Conservation (phyloP, 2,797 vertebrate genomes). For the Gambelia wislizenii region DNA sequence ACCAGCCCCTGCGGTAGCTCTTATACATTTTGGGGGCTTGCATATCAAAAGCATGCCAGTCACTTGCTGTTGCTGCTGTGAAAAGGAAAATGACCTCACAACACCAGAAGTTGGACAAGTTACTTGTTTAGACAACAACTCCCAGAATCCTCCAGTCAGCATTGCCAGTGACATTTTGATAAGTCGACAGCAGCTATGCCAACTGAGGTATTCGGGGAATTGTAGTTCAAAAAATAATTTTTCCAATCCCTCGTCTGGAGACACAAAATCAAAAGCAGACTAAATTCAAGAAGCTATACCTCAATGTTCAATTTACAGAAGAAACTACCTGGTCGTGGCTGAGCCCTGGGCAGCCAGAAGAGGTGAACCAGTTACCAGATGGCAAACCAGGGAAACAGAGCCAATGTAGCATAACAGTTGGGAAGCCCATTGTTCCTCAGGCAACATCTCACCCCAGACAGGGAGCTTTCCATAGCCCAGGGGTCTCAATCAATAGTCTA, state of each 20-base stretch:
- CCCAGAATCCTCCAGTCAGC: background rate
- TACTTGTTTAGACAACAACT: background rate
- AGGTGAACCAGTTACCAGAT: background rate
- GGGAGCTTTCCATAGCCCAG: background rate
- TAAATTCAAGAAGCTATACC: background rate
- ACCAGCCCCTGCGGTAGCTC: background rate
- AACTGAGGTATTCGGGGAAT: background rate
- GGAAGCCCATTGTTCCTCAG: no score
- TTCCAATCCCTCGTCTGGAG: no score
- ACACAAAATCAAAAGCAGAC: background rate
- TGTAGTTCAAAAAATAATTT: no score
- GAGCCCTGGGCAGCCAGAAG: no score
- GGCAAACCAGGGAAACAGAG: background rate
- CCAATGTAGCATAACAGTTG: background rate
- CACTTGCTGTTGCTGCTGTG: background rate
- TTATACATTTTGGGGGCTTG: background rate
- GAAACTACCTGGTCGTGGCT: background rate
- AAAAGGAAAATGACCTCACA: background rate
- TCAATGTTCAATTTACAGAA: background rate
- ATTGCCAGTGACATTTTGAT: background rate
- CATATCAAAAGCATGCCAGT: background rate
- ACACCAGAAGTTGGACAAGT: background rate
- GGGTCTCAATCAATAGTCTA: background rate
- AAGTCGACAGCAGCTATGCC: background rate
- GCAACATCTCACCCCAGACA: background rate